phyloP scores from a whole-genome alignment of 2,888 invertebrate genomes.

The Ornithoptera priamus region DNA sequence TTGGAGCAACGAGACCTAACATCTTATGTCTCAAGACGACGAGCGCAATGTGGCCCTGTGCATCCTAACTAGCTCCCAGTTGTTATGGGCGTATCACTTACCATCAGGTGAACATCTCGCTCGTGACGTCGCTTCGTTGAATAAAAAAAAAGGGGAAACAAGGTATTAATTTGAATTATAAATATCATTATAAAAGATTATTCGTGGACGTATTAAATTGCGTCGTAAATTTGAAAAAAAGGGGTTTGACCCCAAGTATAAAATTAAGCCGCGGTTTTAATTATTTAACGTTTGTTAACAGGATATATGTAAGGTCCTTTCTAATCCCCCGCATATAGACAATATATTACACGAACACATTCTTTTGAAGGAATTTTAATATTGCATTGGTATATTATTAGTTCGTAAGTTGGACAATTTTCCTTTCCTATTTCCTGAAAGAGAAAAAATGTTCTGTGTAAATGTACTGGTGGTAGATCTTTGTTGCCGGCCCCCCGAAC shows the following conservation, averaged over 20 bases:
- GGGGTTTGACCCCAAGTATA: constrained; percentile 6
- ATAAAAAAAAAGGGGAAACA: background rate
- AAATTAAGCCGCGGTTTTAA: constrained; percentile 14
- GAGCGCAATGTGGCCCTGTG: too few species aligned
- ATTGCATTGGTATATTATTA: background rate
- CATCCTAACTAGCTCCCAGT: too few species aligned
- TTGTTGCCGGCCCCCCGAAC: too few species aligned
- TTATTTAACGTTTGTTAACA: background rate
- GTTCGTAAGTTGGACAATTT: background rate
- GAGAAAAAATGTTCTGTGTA: too few species aligned
- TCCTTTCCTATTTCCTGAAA: too few species aligned
- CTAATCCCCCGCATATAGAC: background rate
- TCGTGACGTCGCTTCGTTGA: too few species aligned
- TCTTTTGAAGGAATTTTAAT: background rate
- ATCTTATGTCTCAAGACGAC: too few species aligned
- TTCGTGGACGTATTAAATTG: constrained; percentile 13
- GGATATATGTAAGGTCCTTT: background rate
- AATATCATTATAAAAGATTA: background rate
- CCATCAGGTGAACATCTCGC: too few species aligned
- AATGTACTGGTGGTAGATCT: too few species aligned
- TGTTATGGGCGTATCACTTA: too few species aligned
- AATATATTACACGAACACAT: background rate
- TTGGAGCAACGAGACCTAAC: too few species aligned
- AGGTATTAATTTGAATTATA: background rate
- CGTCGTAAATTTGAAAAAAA: constrained; percentile 22